Base-by-base conservation (phyloP, 2,888 invertebrate species). In the Theretra japonica region DNA sequence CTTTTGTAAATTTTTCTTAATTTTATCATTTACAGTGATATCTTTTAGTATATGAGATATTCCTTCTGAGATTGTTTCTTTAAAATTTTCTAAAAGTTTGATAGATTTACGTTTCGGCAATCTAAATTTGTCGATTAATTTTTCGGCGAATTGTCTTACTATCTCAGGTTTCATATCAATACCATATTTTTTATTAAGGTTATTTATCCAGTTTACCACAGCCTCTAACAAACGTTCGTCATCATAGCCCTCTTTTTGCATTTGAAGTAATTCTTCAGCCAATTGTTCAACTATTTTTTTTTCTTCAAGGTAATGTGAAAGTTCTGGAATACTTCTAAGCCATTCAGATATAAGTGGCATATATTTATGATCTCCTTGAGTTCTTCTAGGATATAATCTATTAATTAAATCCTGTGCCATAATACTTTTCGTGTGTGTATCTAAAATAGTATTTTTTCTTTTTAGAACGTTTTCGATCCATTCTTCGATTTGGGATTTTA, bases 21-120 rank as follows among this genome's bases (percentile, higher is more conserved):
- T 19, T 75, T 70, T 72, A n/a, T 71, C 68, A 70, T 33, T 73
- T 48, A 75, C 33, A 23, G 74, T 69, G 17, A 69, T 28, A 28
- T 70, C 50, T 23, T 77, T 73, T 60, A 78, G 41, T 60, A 77
- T 70, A n/a, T 69, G 70, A 11, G 75, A 73, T 58, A 77, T 73
- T 71, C 75, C 74, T 59, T 75, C 71, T 19, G 28, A n/a, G 30
- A 78, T 75, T 1, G 62, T 25, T 57, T 77, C 68, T 59, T 74
- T 65, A 11, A 73, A 70, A 65, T 76, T 69, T n/a, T 73, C 70
- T 41, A 73, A 69, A 30, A 75, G 74, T 30, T 57, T 73, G 74
- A 73, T 75, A 6, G 17, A 17, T 30, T 28, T 53, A n/a, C 69
- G 74, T 58, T 73, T 75, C n/a, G 71, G 69, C 70, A 71, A 70